Conservation (phyloP, 2,113 vertebrate genomes). For the Rana temporaria region DNA sequence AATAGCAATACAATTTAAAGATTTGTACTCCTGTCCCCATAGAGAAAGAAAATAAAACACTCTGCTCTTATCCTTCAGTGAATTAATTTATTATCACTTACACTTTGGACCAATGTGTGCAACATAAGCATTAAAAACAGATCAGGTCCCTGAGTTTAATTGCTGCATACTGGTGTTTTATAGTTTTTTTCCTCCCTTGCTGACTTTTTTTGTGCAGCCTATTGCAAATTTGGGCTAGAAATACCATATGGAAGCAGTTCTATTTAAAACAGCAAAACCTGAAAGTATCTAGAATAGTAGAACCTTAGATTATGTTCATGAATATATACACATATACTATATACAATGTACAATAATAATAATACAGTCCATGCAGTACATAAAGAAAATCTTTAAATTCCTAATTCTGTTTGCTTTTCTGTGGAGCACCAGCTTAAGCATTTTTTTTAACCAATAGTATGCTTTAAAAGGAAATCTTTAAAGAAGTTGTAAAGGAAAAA, state of each 20-base stretch:
- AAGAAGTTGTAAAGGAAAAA: no score
- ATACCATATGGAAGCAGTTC: conserved; percentile 39
- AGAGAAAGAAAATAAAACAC: conserved; percentile 43
- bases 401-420: no score
- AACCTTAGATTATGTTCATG: neutral
- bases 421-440: no score
- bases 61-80: conserved; percentile 46
- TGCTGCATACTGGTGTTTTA: conserved; percentile 33
- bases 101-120: conserved; percentile 55
- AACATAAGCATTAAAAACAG: conserved; percentile 53
- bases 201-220: conserved; percentile 40
- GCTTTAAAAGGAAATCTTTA: no score
- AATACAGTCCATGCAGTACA: conserved; percentile 10
- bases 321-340: no score
- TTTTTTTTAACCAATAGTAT: no score
- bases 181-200: conserved; percentile 12
- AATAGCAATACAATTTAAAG: conserved; percentile 36
- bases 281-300: conserved; percentile 20
- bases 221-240: conserved; percentile 32
- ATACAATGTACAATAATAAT: neutral
- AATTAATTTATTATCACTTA: conserved; percentile 56
- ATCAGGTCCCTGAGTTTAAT: conserved; percentile 51
- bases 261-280: conserved; percentile 45
- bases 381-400: neutral
- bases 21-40: conserved; percentile 31